Percentiles rank a stretch among this genome's conserved stretches.
Evolutionary conservation across 2,797 vertebrate species (phyloP).

Genomic region (Rhinichthys osculus): DNA sequence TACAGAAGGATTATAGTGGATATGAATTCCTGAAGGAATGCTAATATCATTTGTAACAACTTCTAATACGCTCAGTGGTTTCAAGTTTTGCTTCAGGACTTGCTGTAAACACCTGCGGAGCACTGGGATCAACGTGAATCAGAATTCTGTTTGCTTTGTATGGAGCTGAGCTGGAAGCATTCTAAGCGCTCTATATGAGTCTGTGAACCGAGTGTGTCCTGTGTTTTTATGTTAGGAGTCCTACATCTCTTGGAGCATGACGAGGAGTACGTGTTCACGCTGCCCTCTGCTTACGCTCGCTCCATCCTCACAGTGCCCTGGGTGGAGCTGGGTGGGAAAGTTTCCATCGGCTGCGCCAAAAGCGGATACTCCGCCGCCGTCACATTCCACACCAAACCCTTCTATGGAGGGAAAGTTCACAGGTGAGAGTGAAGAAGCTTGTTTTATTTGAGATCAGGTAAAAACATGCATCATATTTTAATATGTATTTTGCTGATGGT

Average conservation of each 20-base stretch:
- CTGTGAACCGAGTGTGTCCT: neutral
- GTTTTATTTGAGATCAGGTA: neutral
- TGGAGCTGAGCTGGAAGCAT: neutral
- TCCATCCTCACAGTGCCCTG: slow-evolving; percentile 89
- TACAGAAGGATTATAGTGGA: neutral
- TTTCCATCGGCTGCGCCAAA: slow-evolving; percentile 84
- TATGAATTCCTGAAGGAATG: neutral
- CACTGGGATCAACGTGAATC: neutral
- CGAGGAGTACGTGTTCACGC: slow-evolving; percentile 87
- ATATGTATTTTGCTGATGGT: neutral
- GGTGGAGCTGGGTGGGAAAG: slow-evolving; percentile 89
- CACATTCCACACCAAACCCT: slow-evolving; percentile 89
- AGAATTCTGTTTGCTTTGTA: neutral
- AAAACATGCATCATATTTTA: neutral
- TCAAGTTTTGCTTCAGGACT: neutral
- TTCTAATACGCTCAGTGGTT: neutral
- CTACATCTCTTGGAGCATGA: slow-evolving; percentile 81
- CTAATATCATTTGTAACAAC: neutral
- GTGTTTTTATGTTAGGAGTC: slow-evolving; percentile 45
- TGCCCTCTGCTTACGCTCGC: slow-evolving; percentile 88
- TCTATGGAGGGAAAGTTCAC: slow-evolving; percentile 89
- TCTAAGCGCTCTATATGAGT: neutral
- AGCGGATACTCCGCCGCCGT: slow-evolving; percentile 84
- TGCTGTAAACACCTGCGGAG: neutral
- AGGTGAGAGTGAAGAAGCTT: slow-evolving; percentile 70